A percentile compares a stretch with the other conserved stretches of the same genome.
phyloP scores from a whole-genome alignment of 2,797 vertebrate species.

The Poeciliopsis presidionis region DNA sequence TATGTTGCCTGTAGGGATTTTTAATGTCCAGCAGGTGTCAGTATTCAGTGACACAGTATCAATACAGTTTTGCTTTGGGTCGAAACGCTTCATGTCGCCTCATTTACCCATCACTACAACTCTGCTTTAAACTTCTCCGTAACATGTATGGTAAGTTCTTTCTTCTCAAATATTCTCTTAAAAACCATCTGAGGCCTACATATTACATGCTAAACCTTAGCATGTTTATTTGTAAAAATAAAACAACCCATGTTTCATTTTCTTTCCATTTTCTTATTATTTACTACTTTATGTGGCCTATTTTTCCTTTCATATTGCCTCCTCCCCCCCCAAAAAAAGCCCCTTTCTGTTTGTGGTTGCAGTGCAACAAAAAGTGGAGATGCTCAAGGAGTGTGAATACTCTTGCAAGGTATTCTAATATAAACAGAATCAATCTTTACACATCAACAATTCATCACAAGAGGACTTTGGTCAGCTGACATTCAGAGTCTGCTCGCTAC shows the following conservation, averaged over 20 bases:
- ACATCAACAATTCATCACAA: neutral
- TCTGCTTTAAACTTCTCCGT: neutral
- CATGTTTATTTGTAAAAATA: neutral
- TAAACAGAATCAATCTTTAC: neutral
- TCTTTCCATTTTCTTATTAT: neutral
- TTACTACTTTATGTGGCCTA: neutral
- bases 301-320: neutral
- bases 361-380: neutral
- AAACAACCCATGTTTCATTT: neutral
- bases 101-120: too few species aligned
- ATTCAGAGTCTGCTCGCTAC: slow-evolving; percentile 57
- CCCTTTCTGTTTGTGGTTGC: neutral
- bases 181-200: neutral
- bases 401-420: neutral
- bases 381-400: neutral
- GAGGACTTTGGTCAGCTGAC: slow-evolving; percentile 13
- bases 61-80: too few species aligned
- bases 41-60: too few species aligned
- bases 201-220: neutral
- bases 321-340: neutral
- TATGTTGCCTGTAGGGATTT: too few species aligned
- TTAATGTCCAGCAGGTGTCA: too few species aligned
- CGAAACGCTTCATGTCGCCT: too few species aligned
- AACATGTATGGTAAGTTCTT: neutral
- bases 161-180: neutral